These are phyloP conservation scores for Harpagus bidentatus DNA, from an alignment of 2,113 vertebrate genomes.

Conservation along the genomic window DNA sequence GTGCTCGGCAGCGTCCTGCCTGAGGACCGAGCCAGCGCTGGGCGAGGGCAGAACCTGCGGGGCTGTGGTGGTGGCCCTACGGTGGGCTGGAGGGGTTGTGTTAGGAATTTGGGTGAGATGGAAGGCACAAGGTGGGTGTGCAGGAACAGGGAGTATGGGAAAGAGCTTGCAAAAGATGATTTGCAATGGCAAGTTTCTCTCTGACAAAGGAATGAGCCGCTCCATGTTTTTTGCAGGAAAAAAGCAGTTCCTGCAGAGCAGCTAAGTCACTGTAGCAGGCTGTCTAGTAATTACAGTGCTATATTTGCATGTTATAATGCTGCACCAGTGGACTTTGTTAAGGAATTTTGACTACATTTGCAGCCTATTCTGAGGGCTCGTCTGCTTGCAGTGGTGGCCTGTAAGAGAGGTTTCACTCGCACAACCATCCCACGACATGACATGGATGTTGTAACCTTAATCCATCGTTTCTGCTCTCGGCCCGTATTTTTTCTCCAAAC, in stretches of 20 bases:
- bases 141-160: neutral
- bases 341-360: neutral
- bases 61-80: neutral
- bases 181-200: neutral
- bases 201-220: fast-evolving
- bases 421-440: neutral
- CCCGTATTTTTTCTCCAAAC: neutral
- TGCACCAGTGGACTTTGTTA: neutral
- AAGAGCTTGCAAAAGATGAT: neutral
- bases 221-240: fast-evolving
- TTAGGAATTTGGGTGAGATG: neutral
- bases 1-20: neutral
- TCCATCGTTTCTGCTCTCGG: neutral
- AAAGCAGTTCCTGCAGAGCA: neutral
- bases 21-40: neutral
- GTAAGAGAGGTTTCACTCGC: neutral
- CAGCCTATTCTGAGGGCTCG: neutral
- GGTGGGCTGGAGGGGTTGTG: neutral
- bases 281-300: neutral
- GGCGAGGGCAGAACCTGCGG: neutral
- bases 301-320: neutral
- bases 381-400: neutral
- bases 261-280: neutral
- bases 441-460: neutral
- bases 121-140: neutral